phyloP scores from a whole-genome alignment of 1,140 invertebrate genomes.

The Microvelia longipes region DNA sequence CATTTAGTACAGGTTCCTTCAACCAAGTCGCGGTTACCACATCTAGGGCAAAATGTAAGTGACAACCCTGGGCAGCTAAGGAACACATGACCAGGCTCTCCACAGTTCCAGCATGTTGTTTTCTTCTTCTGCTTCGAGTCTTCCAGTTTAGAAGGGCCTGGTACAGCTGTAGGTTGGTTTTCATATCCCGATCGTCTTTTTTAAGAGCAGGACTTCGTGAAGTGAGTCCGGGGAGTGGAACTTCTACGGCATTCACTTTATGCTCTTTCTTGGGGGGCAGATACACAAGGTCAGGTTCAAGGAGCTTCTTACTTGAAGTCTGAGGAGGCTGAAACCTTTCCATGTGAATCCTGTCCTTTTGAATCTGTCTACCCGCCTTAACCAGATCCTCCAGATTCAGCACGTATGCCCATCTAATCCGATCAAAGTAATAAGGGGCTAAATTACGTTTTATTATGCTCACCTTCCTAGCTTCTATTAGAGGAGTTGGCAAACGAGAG shows the following conservation, averaged over 20 bases:
- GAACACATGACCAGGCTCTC: background rate
- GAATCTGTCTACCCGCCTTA: background rate
- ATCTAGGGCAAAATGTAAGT: background rate
- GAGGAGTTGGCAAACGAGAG: background rate
- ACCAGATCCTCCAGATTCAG: background rate
- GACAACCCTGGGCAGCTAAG: background rate
- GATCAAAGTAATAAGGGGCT: background rate
- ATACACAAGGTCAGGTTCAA: background rate
- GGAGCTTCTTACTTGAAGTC: background rate
- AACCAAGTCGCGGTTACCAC: background rate
- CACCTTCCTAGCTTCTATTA: background rate
- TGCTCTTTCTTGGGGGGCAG: background rate
- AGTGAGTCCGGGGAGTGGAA: background rate
- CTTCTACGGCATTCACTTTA: background rate
- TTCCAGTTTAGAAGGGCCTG: background rate
- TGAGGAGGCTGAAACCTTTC: background rate
- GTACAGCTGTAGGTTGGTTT: background rate
- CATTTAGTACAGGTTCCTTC: background rate
- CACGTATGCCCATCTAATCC: background rate
- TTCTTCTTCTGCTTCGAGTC: background rate
- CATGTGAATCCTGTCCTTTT: background rate
- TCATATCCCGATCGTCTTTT: background rate
- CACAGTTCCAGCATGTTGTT: background rate
- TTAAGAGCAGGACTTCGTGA: no score
- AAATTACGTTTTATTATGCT: background rate